phyloP scores from a whole-genome alignment of 2,888 invertebrate genomes.

The Macrosiphum euphorbiae region DNA sequence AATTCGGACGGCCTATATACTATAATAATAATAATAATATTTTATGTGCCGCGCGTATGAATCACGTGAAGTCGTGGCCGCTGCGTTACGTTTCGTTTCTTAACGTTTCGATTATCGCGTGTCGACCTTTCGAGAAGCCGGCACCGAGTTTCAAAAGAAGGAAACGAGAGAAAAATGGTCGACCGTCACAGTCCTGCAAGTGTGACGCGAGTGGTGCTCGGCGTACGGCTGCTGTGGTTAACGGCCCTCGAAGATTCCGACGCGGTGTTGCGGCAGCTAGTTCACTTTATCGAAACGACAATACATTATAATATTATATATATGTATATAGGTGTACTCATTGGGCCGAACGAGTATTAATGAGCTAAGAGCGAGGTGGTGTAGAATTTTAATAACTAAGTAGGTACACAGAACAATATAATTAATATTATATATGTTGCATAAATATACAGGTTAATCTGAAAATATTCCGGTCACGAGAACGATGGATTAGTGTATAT shows the following conservation, averaged over 20 bases:
- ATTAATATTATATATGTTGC: background rate
- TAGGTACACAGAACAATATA: background rate
- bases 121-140: background rate
- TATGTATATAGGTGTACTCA: background rate
- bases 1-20: conserved; percentile 41
- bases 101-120: conserved; percentile 25
- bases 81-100: conserved; percentile 19
- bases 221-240: background rate
- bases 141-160: background rate
- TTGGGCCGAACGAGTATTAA: background rate
- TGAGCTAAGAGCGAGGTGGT: background rate
- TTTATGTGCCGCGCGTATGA: background rate
- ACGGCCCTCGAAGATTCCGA: background rate
- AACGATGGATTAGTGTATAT: no score
- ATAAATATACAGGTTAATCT: background rate
- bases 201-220: background rate
- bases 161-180: background rate
- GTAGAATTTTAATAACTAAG: background rate
- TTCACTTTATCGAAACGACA: background rate
- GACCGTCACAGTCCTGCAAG: background rate
- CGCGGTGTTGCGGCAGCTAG: background rate
- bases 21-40: no score
- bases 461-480: background rate
- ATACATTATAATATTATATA: background rate
- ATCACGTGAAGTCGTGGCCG: background rate